Evolutionary conservation across 2,797 vertebrate species (phyloP), one percentile per base, ranked within the genome.

Genomic region (Peromyscus nudipes): DNA sequence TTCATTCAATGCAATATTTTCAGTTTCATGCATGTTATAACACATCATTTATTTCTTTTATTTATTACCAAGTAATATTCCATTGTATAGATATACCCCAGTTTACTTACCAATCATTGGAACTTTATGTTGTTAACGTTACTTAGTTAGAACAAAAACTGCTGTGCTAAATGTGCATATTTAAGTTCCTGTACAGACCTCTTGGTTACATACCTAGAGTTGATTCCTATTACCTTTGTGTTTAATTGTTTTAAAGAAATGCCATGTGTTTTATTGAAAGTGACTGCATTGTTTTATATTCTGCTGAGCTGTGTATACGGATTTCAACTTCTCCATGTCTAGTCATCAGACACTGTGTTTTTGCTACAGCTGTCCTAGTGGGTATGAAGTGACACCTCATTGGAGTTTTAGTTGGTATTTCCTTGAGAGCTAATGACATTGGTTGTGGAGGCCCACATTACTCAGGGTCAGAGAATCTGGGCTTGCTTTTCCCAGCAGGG

Each of bases 1-100:
- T 96, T 94, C 57, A 82, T 40, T 67, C 79, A 34, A 40, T n/a
- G 21, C 4, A 73, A 57, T 12, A 76, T 91, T 92, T 92, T 62
- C 95, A 80, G 25, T n/a, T 57, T 77, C 29, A 55, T n/a, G 7
- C 0, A 25, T 10, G 17, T 8, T 92, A 1, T 29, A 87, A 6
- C 31, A 69, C 19, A 73, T 86, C 7, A 25, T 37, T 69, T 23
- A 46, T 90, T 94, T 95, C 31, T 75, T 82, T 76, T 81, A 92
- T 81, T 94, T 84, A 52, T 40, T 87, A 6, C 8, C 46, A 27
- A 71, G 34, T 81, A 60, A 13, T 79, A 79, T 62, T 69, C 9
- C 49, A 19, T 80, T 84, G 7, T 80, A 55, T 71, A 14, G 7
- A 14, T 71, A 37, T 67, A n/a, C 11, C 40, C 64, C 19, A 52